Evolutionary conservation across 1,140 invertebrate genomes (phyloP).

Genomic region (Calephelis virginiensis): DNA sequence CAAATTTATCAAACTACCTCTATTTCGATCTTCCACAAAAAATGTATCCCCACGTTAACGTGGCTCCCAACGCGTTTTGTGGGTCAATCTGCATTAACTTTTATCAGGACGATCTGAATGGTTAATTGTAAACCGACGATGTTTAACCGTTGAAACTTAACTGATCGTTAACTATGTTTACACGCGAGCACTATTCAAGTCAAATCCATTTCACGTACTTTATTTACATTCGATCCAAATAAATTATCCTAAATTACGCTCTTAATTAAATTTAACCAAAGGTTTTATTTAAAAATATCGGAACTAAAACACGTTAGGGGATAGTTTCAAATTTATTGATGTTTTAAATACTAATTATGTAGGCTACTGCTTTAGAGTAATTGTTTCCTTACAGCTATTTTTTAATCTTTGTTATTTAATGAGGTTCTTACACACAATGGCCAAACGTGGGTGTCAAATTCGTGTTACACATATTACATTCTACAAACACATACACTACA

Average conservation of each 20-base stretch:
- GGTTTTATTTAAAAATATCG: background rate
- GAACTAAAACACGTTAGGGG: background rate
- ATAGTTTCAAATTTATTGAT: background rate
- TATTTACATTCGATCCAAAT: slow-evolving; percentile 13
- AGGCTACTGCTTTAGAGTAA: background rate
- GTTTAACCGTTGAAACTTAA: slow-evolving; percentile 54
- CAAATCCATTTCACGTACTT: slow-evolving; percentile 12
- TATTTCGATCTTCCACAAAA: slow-evolving; percentile 12
- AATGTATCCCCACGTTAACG: background rate
- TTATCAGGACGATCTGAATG: slow-evolving; percentile 57
- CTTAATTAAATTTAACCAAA: slow-evolving; percentile 13
- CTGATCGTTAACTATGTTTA: slow-evolving; percentile 44
- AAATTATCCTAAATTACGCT: slow-evolving; percentile 12
- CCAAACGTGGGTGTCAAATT: no score
- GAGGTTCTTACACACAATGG: no score
- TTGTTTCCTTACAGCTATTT: no score
- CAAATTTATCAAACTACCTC: slow-evolving; percentile 12
- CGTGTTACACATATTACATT: no score
- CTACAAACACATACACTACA: no score
- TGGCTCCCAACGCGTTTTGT: slow-evolving; percentile 33
- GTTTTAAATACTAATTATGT: slow-evolving; percentile 1
- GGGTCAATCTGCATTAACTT: slow-evolving; percentile 57
- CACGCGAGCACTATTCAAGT: slow-evolving; percentile 33
- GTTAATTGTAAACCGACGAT: slow-evolving; percentile 62
- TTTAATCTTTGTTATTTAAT: no score